A percentile compares a stretch with the other conserved stretches of the same genome.
phyloP scores from a whole-genome alignment of 2,113 vertebrate species.

The Leucopsar rothschildi region DNA sequence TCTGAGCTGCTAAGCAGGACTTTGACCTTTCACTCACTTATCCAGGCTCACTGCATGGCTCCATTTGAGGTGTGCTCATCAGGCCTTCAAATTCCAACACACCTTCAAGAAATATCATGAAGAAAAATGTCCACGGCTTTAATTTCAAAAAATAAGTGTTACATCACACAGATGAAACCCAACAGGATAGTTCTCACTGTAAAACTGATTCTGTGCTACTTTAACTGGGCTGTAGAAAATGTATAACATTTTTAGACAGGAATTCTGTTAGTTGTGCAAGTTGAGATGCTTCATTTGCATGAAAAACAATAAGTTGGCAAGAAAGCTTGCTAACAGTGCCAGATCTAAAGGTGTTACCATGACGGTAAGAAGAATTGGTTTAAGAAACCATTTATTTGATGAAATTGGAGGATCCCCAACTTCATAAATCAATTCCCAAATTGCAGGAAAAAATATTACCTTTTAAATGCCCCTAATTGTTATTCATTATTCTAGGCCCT shows the following conservation, averaged over 20 bases:
- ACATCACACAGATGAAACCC: background rate
- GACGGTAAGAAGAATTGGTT: conserved; percentile 54
- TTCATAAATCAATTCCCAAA: conserved; percentile 75
- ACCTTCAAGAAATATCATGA: background rate
- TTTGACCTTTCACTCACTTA: background rate
- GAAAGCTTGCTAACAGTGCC: background rate
- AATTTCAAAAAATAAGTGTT: background rate
- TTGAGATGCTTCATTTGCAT: conserved; percentile 56
- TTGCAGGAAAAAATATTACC: conserved; percentile 68
- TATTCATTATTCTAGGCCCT: conserved; percentile 72
- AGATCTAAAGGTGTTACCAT: conserved; percentile 51
- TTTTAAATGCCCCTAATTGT: conserved; percentile 76
- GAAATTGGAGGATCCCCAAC: conserved; percentile 68
- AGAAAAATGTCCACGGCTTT: background rate
- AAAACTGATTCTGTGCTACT: background rate
- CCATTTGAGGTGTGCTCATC: background rate
- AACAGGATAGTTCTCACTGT: background rate
- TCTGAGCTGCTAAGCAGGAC: background rate
- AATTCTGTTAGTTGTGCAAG: conserved; percentile 38
- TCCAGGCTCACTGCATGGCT: background rate
- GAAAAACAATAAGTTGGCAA: conserved; percentile 62
- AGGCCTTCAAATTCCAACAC: background rate
- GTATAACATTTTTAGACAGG: background rate
- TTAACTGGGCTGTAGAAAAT: background rate
- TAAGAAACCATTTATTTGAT: conserved; percentile 75